A percentile compares a stretch with the other conserved stretches of the same genome.
phyloP scores from a whole-genome alignment of 2,888 invertebrate species.

The Drosophila algonquin region DNA sequence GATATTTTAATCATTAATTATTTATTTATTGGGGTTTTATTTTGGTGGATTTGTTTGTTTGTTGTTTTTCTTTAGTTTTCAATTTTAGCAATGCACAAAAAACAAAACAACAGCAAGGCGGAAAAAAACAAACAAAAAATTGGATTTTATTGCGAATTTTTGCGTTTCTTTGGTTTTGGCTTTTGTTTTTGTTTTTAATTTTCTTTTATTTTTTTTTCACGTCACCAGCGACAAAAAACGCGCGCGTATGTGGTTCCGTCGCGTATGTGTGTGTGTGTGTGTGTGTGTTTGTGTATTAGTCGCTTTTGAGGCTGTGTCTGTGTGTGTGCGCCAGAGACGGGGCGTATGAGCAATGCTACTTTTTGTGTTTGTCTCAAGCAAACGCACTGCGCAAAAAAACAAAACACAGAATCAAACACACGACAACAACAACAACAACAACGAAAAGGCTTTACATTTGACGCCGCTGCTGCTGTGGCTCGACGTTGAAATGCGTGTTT shows the following conservation, averaged over 20 bases:
- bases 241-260: constrained; percentile 30
- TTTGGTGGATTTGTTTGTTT: constrained; percentile 12
- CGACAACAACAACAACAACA: constrained; percentile 8
- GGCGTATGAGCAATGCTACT: constrained; percentile 74
- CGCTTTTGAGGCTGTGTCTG: constrained; percentile 19
- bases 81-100: constrained; percentile 30
- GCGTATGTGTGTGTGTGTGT: constrained; percentile 9
- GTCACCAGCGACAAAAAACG: constrained; percentile 55
- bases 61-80: neutral
- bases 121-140: constrained; percentile 48
- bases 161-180: neutral
- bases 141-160: constrained; percentile 2
- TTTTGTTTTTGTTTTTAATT: constrained; percentile 28
- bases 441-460: constrained; percentile 29
- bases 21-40: constrained; percentile 38
- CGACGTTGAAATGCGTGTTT: constrained; percentile 32
- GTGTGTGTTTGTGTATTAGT: constrained; percentile 9
- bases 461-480: constrained; percentile 28
- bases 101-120: constrained; percentile 29
- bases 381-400: constrained; percentile 33
- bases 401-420: constrained; percentile 20
- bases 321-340: constrained; percentile 49
- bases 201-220: constrained; percentile 60
- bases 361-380: constrained; percentile 57
- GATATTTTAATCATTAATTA: constrained; percentile 56